Evolutionary conservation across 37 sponge, comb jelly and placozoan species (phyloP), one percentile per base, ranked within the genome.

Genomic region (Tethya wilhelma): DNA sequence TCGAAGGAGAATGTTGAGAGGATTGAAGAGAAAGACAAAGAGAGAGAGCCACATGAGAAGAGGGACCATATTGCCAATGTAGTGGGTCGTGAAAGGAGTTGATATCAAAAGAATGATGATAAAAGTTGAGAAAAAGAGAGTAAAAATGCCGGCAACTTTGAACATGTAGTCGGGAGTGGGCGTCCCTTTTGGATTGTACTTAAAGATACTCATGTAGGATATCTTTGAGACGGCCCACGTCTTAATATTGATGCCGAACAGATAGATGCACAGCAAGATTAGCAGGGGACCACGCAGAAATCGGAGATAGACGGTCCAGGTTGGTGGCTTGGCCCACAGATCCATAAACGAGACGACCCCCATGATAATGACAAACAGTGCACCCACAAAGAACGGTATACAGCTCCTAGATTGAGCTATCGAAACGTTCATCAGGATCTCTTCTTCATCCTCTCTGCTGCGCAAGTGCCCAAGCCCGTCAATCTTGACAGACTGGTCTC

Each of bases 201-300:
- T 44, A 55, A 94, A 94, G 20, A 94, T 84, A 0, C 44, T 7
- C 46, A 81, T 28, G 38, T 94, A 94, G 53, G 87, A 59, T 2
- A 94, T 87, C 3, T 69, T 56, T 5, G 8, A 30, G 1, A 25
- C 26, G 11, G 72, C 53, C 95, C 95, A 94, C 12, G 40, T 86
- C 38, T 84, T 55, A 57, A 94, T 75, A 75, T 94, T 94, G 70
- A 84, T 31, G 2, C 84, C 90, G 41, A 69, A 56, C 31, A 94
- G 69, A 62, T 84, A 94, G 77, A 90, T 29, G 64, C 71, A 87
- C 0, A 84, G 42, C 1, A 84, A 28, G 32, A 94, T 37, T 44
- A 94, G 79, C 6, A 87, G 45, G 0, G 95, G 95, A 20, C 91
- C 79, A 4, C 95, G 78, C 26, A 87, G 34, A 12, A 94, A 74